phyloP scores from a whole-genome alignment of 2,113 vertebrate species.

The Xiphorhynchus elegans region DNA sequence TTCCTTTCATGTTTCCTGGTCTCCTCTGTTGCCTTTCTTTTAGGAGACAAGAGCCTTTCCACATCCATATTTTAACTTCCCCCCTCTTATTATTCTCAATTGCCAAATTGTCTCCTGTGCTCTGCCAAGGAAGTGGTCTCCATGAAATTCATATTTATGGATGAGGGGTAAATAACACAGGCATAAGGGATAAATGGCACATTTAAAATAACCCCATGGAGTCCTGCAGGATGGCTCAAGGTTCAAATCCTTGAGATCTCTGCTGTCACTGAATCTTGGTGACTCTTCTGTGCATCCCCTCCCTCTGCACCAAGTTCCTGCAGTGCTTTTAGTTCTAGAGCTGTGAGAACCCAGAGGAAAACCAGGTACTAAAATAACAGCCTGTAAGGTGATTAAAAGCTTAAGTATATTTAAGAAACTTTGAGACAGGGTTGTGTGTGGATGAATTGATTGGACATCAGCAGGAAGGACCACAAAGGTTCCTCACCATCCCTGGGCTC shows the following conservation, averaged over 20 bases:
- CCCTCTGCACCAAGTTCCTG: not conserved
- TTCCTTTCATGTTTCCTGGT: not conserved
- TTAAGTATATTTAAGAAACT: not conserved
- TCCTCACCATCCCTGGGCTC: not conserved
- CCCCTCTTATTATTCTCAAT: fast-evolving
- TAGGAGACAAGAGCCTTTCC: not conserved
- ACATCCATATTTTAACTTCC: not conserved
- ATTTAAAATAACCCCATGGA: not conserved
- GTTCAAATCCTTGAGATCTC: not conserved
- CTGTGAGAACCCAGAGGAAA: not conserved
- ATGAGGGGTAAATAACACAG: not conserved
- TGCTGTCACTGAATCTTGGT: not conserved
- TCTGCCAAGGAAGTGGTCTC: not conserved
- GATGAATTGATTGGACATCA: fast-evolving
- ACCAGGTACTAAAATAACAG: not conserved
- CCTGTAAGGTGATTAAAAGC: not conserved
- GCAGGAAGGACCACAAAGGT: fast-evolving
- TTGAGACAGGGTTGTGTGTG: not conserved
- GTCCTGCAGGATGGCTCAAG: not conserved
- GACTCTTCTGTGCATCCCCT: not conserved
- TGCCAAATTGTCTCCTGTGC: not conserved
- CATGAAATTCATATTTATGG: not conserved
- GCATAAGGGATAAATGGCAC: not conserved
- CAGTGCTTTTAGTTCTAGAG: not conserved
- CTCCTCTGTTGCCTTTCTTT: not conserved